A percentile compares a stretch with the other conserved stretches of the same genome.
These are phyloP conservation scores for Acronicta leporina DNA, from an alignment of 2,888 invertebrate species.

Conservation along the genomic window DNA sequence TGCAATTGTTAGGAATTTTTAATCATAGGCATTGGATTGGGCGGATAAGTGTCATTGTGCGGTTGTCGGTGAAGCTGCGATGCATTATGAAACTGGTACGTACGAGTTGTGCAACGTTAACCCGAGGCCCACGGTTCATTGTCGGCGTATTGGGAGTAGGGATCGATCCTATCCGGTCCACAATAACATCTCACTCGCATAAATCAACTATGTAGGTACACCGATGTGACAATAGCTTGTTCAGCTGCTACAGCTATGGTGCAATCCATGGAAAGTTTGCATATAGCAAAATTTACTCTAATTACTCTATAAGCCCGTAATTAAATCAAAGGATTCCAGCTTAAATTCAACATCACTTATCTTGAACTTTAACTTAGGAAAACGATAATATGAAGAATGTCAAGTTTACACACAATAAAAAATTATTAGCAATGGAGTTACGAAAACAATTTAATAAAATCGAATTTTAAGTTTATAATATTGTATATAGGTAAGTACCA, in stretches of 20 bases:
- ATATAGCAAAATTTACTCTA: neutral
- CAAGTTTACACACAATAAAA: slow-evolving; percentile 34
- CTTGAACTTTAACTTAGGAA: too few relatives aligned
- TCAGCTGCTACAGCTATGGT: slow-evolving; percentile 26
- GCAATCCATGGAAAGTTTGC: slow-evolving; percentile 33
- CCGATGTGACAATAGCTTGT: slow-evolving; percentile 55
- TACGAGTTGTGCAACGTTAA: slow-evolving; percentile 72
- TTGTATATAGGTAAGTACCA: neutral
- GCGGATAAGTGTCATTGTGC: slow-evolving; percentile 50
- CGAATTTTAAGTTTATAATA: slow-evolving; percentile 9
- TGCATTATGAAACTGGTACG: slow-evolving; percentile 67
- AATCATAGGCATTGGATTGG: slow-evolving; percentile 38
- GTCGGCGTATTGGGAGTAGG: slow-evolving; percentile 72
- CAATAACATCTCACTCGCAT: slow-evolving; percentile 65
- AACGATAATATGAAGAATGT: too few relatives aligned
- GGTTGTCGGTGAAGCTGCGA: slow-evolving; percentile 56
- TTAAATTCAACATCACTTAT: slow-evolving; percentile 1
- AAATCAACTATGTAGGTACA: slow-evolving; percentile 62
- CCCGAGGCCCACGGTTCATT: slow-evolving; percentile 82
- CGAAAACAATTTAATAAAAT: slow-evolving; percentile 18
- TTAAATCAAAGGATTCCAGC: slow-evolving; percentile 12
- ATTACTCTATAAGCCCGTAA: too few relatives aligned
- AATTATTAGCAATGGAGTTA: slow-evolving; percentile 16
- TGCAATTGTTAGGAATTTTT: slow-evolving; percentile 43
- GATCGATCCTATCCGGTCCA: slow-evolving; percentile 75